A percentile compares a stretch with the other conserved stretches of the same genome.
Evolutionary conservation across 2,113 vertebrate genomes (phyloP).

Genomic region (Artemisiospiza belli): DNA sequence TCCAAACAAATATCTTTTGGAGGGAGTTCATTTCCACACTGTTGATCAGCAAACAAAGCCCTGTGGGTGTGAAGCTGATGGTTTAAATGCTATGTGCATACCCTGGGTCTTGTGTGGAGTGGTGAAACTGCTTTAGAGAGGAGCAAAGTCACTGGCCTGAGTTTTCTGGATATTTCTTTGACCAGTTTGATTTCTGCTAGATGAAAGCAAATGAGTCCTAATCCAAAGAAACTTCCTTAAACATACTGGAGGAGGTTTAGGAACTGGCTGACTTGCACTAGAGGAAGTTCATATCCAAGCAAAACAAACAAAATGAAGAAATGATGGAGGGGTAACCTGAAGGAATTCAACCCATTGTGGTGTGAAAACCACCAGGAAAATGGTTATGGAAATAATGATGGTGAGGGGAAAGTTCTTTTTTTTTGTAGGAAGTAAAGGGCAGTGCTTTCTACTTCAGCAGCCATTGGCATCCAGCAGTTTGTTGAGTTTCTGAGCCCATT

Average conservation of each 20-base stretch:
- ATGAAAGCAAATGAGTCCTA: not conserved
- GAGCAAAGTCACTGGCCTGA: not conserved
- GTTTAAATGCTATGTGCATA: not conserved
- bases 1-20: constrained; percentile 4
- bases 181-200: not conserved
- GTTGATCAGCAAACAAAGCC: constrained; percentile 40
- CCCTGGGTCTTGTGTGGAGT: accelerated
- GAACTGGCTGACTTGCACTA: not conserved
- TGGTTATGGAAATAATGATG: not conserved
- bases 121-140: not conserved
- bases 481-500: not conserved
- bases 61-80: not conserved
- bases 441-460: not conserved
- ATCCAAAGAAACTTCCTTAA: not conserved
- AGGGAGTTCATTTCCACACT: constrained; percentile 18
- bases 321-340: not conserved
- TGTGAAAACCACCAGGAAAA: not conserved
- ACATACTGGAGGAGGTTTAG: not conserved
- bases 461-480: not conserved
- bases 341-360: not conserved
- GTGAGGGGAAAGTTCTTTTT: not conserved
- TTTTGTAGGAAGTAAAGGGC: not conserved
- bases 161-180: not conserved
- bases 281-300: not conserved
- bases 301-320: not conserved